phyloP scores from a whole-genome alignment of 2,888 invertebrate species.

The Acholoe squamosa region DNA sequence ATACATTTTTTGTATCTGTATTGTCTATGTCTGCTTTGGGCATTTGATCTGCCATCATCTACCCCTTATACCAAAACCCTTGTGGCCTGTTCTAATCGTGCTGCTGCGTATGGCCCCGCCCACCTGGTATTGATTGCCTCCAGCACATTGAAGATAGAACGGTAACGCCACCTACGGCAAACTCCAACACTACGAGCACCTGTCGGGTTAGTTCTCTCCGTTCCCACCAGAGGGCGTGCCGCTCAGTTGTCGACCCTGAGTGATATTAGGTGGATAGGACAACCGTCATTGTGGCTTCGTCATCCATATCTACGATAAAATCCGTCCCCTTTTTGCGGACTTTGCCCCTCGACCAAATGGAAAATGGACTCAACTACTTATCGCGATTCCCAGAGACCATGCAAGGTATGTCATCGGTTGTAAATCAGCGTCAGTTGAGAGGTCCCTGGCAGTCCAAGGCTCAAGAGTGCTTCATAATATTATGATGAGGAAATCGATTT shows the following conservation, averaged over 20 bases:
- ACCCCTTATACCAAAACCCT: too few species aligned
- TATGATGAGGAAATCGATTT: slow-evolving; percentile 40
- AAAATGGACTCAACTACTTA: slow-evolving; percentile 64
- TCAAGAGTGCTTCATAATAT: slow-evolving; percentile 5
- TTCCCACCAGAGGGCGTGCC: not conserved
- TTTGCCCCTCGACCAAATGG: slow-evolving; percentile 63
- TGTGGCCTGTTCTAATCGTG: too few species aligned
- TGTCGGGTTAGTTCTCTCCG: not conserved
- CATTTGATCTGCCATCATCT: too few species aligned
- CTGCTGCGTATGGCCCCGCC: too few species aligned
- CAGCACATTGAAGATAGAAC: too few species aligned
- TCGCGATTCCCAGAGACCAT: slow-evolving; percentile 48
- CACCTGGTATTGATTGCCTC: too few species aligned
- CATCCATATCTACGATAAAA: slow-evolving; percentile 34
- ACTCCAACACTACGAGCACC: too few species aligned
- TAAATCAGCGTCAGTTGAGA: not conserved
- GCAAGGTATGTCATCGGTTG: slow-evolving; percentile 49
- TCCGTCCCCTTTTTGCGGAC: slow-evolving; percentile 58
- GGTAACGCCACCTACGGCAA: too few species aligned
- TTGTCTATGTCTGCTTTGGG: too few species aligned
- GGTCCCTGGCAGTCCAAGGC: not conserved
- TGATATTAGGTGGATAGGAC: slow-evolving; percentile 29
- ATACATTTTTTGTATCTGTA: too few species aligned
- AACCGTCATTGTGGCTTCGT: slow-evolving; percentile 56
- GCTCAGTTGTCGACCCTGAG: not conserved